Evolutionary conservation across 2,888 invertebrate genomes (phyloP), one percentile per base, ranked within the genome.

Genomic region (Drosophila macrospina): DNA sequence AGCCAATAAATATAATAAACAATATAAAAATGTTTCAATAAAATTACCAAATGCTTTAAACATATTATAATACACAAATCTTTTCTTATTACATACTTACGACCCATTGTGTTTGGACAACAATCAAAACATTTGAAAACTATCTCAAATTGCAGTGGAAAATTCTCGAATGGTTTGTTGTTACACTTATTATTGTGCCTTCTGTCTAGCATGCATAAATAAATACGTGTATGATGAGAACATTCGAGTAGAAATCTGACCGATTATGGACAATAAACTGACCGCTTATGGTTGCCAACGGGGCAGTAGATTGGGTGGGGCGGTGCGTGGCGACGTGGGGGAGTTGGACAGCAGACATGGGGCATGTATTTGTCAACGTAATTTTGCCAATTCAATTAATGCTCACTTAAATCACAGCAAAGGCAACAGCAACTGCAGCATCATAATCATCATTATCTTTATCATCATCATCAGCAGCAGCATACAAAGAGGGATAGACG

Each of bases 301-400:
- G 37, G 20, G 13, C 50, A 30, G 26, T 47, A n/a, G 24, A 37
- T 1, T 7, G 60, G 20, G 24, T 26, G 30, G 39, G 16, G 13
- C 34, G n/a, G n/a, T n/a, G n/a, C n/a, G n/a, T n/a, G n/a, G n/a
- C n/a, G n/a, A n/a, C n/a, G 42, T 20, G 3, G 20, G 39, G 26
- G 24, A 7, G 20, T 15, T 13, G 20, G 37, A 57, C 20, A 13
- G 32, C 69, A 48, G 64, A 57, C 56, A 56, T 50, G 74, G 60
- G 62, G 60, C 80, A 70, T 69, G 68, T 69, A 85, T 80, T 86
- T 80, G 86, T 86, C 78, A 80, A 73, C 86, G 88, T 86, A 88
- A 86, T 81, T 88, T 84, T 78, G 85, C 86, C 86, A 88, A 85
- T 85, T 85, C 86, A 85, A 88, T 85, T 85, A 88, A 80, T 86